Evolutionary conservation across 2,888 invertebrate species (phyloP).

Genomic region (Pimpla rufipes): DNA sequence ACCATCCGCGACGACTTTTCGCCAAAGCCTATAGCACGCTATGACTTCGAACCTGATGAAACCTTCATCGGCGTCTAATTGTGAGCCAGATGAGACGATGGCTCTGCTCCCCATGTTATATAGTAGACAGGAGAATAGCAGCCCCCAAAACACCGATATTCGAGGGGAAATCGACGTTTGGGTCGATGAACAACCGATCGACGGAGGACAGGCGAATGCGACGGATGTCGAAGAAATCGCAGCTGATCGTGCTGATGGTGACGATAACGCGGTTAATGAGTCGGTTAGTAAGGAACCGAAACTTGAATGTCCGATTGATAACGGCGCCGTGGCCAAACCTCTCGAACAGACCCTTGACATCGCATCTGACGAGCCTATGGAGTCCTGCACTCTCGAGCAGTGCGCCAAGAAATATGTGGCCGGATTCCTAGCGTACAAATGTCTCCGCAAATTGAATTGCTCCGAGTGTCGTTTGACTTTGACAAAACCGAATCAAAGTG

Average conservation of each 20-base stretch:
- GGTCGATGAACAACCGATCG: slow-evolving; percentile 7
- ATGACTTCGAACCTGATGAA: slow-evolving; percentile 59
- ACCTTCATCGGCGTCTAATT: slow-evolving; percentile 59
- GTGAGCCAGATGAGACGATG: slow-evolving; percentile 65
- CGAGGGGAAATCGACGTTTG: slow-evolving; percentile 12
- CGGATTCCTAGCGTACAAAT: slow-evolving; percentile 1
- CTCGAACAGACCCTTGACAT: no score
- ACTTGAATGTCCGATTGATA: neutral
- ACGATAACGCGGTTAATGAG: neutral
- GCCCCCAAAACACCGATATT: neutral
- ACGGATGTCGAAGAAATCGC: neutral
- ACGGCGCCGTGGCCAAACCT: neutral
- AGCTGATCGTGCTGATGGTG: neutral
- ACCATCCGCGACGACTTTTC: slow-evolving; percentile 66
- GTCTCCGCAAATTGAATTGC: neutral
- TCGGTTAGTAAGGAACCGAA: neutral
- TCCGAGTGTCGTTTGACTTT: neutral
- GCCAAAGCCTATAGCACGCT: slow-evolving; percentile 63
- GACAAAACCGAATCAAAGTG: slow-evolving; percentile 1
- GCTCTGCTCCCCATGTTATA: slow-evolving; percentile 53
- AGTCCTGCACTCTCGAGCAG: neutral
- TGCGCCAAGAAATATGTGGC: slow-evolving; percentile 15
- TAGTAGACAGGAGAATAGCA: neutral
- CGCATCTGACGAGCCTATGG: neutral
- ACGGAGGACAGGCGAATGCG: neutral